Evolutionary conservation across 2,888 invertebrate species (phyloP), one percentile per base, ranked within the genome.

Genomic region (Athalia rosae): DNA sequence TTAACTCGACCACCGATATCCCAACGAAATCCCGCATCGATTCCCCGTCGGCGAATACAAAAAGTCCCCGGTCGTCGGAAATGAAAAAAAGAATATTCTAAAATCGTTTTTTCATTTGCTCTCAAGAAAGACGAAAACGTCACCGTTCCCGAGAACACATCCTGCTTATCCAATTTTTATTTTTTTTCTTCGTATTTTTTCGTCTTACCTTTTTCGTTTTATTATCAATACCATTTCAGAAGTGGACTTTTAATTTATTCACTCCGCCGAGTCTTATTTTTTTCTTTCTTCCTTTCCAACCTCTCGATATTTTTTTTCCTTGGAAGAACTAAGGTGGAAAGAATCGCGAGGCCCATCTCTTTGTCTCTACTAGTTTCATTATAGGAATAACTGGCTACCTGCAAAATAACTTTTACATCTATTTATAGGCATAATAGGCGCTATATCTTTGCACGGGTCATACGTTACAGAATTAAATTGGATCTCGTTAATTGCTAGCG

Each of bases 1-100:
- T 74, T 74, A 50, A 48, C 50, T 48, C 61, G 61, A 48, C 61
- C 74, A 48, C 48, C 48, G 59, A 74, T 56, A 48, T 71, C 58
- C 11, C 48, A 67, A 67, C 53, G 15, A n/a, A 63, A 45, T 66
- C 53, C 53, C 53, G 11, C 53, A 7, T 4, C 11, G 11, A 53
- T n/a, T 53, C n/a, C 28, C 28, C 28, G 28, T 28, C 28, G 28
- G 28, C 28, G 2, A 28, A 28, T 28, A 28, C 43, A 7, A 8
- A 45, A 63, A 63, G 45, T 5, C 6, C 7, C 3, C 62, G 8
- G 41, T 9, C 28, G 13, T 7, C 28, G 3, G 8, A 9, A 13
- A n/a, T n/a, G 58, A 13, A 1, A 4, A 6, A n/a, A 62, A 43
- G 11, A 15, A 45, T 64, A n/a, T n/a, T n/a, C n/a, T 28, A 28